These are phyloP conservation scores for Holothuria glaberrima DNA, from an alignment of 35 echinoderm and acorn worm species.

Conservation along the genomic window DNA sequence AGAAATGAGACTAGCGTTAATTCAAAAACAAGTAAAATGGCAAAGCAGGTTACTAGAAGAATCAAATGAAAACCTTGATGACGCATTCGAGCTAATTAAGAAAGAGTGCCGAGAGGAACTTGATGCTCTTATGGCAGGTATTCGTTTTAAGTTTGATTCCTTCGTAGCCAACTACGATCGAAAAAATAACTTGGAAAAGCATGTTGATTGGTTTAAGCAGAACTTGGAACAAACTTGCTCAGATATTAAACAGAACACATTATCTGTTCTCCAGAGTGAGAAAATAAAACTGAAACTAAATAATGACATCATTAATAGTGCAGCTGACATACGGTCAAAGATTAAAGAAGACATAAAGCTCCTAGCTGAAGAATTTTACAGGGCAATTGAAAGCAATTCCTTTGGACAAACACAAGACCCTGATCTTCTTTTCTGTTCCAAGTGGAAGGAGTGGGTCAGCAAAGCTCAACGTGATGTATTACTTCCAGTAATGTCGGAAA, in stretches of 20 bases:
- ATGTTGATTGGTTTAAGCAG: not conserved
- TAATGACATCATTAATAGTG: not conserved
- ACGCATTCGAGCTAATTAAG: not conserved
- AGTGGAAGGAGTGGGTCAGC: slow-evolving; percentile 2
- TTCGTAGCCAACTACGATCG: not conserved
- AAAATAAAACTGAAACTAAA: not conserved
- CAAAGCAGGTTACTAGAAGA: not conserved
- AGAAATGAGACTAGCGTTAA: not conserved
- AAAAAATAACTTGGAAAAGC: not conserved
- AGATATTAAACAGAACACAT: not conserved
- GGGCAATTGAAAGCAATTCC: not conserved
- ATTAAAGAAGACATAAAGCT: not conserved
- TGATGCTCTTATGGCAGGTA: not conserved
- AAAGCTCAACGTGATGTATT: not conserved
- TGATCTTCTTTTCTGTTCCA: not conserved
- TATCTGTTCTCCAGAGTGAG: not conserved
- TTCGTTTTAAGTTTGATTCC: not conserved
- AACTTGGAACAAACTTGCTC: not conserved
- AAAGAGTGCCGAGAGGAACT: slow-evolving; percentile 21
- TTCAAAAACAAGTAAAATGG: not conserved
- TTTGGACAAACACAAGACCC: not conserved
- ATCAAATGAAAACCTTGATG: not conserved
- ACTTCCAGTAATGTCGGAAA: not conserved
- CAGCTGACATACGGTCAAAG: not conserved
- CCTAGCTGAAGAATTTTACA: not conserved